Percentiles rank a stretch among this genome's conserved stretches.
Conservation (phyloP, 1,140 invertebrate genomes). For the Melitaea cinxia region DNA sequence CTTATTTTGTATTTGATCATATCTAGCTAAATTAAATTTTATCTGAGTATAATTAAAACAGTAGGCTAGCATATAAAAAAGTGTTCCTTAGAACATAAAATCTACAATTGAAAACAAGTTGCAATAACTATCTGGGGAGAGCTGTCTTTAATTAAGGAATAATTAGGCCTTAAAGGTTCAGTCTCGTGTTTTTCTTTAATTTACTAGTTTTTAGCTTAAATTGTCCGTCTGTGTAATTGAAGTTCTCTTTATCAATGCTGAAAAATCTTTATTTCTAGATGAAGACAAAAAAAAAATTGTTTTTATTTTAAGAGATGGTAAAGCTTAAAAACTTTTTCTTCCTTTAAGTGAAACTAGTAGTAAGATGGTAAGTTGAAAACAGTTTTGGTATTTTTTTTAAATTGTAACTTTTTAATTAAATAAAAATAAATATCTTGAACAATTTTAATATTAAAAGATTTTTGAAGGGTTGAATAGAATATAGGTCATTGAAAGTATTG, state of each 20-base stretch:
- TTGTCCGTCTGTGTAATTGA: slow-evolving; percentile 12
- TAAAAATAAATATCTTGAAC: background rate
- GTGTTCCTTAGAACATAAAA: slow-evolving; percentile 23
- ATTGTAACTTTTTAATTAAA: background rate
- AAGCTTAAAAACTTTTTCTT: background rate
- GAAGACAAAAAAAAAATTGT: background rate
- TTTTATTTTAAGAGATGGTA: background rate
- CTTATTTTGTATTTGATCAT: too few relatives aligned
- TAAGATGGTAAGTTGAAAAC: background rate
- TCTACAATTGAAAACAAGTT: slow-evolving; percentile 32
- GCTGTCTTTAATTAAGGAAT: slow-evolving; percentile 46
- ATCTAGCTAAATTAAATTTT: too few relatives aligned
- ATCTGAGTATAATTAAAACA: background rate
- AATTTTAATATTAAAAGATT: slow-evolving; percentile 3
- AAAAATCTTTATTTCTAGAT: background rate
- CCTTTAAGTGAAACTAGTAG: background rate
- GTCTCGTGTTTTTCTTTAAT: slow-evolving; percentile 36
- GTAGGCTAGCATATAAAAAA: background rate
- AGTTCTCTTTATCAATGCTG: slow-evolving; percentile 6
- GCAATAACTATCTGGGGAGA: slow-evolving; percentile 27
- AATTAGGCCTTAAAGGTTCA: slow-evolving; percentile 43
- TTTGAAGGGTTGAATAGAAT: slow-evolving; percentile 4
- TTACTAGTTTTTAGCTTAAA: slow-evolving; percentile 25
- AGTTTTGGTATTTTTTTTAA: background rate
- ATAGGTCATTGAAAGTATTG: slow-evolving; percentile 14